Evolutionary conservation across 2,888 invertebrate species (phyloP).

Genomic region (Himalopsyche anomala): DNA sequence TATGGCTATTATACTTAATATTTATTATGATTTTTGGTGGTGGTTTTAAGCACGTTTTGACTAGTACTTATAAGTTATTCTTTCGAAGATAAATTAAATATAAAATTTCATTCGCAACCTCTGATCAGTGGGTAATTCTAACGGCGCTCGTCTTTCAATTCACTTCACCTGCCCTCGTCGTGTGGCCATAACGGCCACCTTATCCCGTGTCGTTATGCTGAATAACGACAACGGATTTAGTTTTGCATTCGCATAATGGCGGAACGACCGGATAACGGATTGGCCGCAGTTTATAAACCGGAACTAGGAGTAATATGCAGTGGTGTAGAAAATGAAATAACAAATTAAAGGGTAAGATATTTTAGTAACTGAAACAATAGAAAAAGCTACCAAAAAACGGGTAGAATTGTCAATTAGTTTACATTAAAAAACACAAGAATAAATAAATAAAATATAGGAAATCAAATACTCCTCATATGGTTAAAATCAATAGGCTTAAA

Average conservation of each 20-base stretch:
- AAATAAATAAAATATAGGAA: too few species aligned
- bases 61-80: too few species aligned
- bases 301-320: slow-evolving; percentile 54
- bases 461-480: too few species aligned
- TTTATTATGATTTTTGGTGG: too few species aligned
- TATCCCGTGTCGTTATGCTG: slow-evolving; percentile 59
- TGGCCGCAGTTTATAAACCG: slow-evolving; percentile 64
- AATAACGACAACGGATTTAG: slow-evolving; percentile 63
- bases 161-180: slow-evolving; percentile 59
- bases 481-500: too few species aligned
- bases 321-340: slow-evolving; percentile 1
- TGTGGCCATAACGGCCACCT: slow-evolving; percentile 58
- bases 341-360: too few species aligned
- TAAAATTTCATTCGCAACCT: not conserved
- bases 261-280: slow-evolving; percentile 65
- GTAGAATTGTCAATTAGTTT: too few species aligned
- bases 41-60: too few species aligned
- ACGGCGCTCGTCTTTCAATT: slow-evolving; percentile 49
- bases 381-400: too few species aligned
- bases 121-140: not conserved
- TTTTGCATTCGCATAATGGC: slow-evolving; percentile 57
- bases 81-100: not conserved
- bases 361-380: too few species aligned
- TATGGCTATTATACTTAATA: too few species aligned
- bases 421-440: too few species aligned